Evolutionary conservation across 2,888 invertebrate genomes (phyloP).

Genomic region (Laspeyria flexula): DNA sequence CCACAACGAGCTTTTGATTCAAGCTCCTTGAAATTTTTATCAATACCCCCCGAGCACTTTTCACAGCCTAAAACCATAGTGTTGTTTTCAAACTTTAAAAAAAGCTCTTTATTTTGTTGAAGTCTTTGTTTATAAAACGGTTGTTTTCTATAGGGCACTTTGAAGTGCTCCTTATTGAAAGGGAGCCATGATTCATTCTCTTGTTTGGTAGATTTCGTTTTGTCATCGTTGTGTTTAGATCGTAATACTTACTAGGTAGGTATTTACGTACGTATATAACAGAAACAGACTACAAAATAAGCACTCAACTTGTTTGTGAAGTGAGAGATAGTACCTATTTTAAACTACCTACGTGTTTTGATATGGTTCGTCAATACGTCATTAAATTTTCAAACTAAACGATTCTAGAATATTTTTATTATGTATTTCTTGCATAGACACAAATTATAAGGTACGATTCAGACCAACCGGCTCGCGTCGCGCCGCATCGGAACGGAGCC

Average conservation of each 20-base stretch:
- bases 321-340: too few relatives aligned
- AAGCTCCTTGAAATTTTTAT: constrained; percentile 60
- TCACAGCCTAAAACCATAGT: constrained; percentile 12
- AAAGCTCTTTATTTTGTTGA: constrained; percentile 45
- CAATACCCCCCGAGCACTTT: constrained; percentile 37
- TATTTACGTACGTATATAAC: neutral
- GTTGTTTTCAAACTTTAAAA: constrained; percentile 38
- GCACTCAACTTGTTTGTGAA: neutral
- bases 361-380: too few relatives aligned
- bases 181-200: constrained; percentile 19
- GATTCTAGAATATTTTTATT: too few relatives aligned
- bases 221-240: constrained; percentile 15
- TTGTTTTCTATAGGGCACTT: constrained; percentile 34
- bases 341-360: too few relatives aligned
- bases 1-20: constrained; percentile 57
- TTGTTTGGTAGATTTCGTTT: constrained; percentile 22
- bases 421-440: too few relatives aligned
- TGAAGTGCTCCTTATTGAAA: constrained; percentile 33
- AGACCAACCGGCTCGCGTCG: too few relatives aligned
- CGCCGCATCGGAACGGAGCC: too few relatives aligned
- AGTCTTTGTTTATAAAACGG: constrained; percentile 38
- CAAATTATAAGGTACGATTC: too few relatives aligned
- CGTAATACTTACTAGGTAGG: neutral
- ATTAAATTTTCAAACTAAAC: too few relatives aligned
- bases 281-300: neutral